Conservation (phyloP, 2,113 vertebrate species). For the Xiphophorus hellerii region DNA sequence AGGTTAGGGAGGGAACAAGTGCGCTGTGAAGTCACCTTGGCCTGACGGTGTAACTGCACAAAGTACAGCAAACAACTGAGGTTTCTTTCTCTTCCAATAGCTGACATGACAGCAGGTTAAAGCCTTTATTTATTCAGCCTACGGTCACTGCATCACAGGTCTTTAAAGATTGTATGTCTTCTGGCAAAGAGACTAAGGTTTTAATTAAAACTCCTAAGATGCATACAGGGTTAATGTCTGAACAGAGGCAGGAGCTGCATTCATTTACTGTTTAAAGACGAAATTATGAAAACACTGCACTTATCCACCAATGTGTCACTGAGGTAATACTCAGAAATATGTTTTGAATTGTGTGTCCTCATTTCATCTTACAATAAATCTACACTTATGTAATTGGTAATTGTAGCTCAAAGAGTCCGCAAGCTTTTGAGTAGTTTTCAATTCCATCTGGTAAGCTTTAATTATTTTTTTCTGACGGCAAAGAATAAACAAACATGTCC, state of each 20-base stretch:
- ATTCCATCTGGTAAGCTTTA: no score
- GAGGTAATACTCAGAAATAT: no score
- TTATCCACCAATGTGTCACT: background rate
- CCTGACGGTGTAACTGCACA: slow-evolving; percentile 35
- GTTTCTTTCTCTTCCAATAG: background rate
- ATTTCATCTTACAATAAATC: no score
- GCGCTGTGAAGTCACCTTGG: slow-evolving; percentile 58
- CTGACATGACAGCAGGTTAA: background rate
- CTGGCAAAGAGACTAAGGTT: background rate
- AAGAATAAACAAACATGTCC: no score
- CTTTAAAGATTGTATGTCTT: background rate
- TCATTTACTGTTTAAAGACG: no score
- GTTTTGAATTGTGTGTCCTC: no score
- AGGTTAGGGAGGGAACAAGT: slow-evolving; percentile 45
- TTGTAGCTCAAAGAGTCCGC: no score
- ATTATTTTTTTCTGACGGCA: no score
- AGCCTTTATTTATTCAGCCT: no score
- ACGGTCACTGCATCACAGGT: background rate
- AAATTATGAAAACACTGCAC: background rate
- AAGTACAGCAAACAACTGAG: slow-evolving; percentile 28
- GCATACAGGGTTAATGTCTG: background rate
- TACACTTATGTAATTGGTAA: no score
- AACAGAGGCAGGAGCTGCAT: background rate
- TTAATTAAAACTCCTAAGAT: background rate
- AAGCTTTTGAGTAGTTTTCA: no score